A percentile compares a stretch with the other conserved stretches of the same genome.
phyloP scores from a whole-genome alignment of 2,113 vertebrate genomes.

The Andinoacara biseriatus region DNA sequence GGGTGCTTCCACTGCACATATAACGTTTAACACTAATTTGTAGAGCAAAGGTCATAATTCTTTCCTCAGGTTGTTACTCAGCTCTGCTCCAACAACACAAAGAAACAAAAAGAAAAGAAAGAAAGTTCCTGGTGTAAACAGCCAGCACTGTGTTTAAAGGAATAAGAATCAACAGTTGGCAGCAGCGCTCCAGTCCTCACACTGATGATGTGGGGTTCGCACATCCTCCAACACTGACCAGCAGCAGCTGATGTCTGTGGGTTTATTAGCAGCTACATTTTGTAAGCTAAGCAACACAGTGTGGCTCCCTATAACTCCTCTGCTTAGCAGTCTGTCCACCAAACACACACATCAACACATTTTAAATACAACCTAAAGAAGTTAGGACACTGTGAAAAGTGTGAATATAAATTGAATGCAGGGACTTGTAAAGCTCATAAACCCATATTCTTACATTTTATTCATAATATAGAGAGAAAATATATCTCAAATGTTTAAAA shows the following conservation, averaged over 20 bases:
- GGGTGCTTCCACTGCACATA: neutral
- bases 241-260: neutral
- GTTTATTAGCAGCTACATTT: neutral
- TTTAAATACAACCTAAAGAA: neutral
- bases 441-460: neutral
- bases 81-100: too few species aligned
- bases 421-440: neutral
- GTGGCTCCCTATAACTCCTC: neutral
- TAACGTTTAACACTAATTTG: neutral
- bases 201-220: neutral
- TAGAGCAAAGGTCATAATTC: neutral
- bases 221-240: neutral
- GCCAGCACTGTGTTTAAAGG: neutral
- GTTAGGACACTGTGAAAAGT: fast-evolving
- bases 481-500: neutral
- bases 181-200: neutral
- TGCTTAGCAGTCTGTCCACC: neutral
- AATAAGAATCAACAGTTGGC: neutral
- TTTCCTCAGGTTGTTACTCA: too few species aligned
- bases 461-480: fast-evolving
- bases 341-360: neutral
- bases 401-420: neutral
- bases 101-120: neutral
- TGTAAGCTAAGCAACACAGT: neutral
- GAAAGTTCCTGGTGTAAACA: neutral